Percentiles rank a stretch among this genome's conserved stretches.
Conservation (phyloP, 2,797 vertebrate genomes). For the Nyctibius grandis region DNA sequence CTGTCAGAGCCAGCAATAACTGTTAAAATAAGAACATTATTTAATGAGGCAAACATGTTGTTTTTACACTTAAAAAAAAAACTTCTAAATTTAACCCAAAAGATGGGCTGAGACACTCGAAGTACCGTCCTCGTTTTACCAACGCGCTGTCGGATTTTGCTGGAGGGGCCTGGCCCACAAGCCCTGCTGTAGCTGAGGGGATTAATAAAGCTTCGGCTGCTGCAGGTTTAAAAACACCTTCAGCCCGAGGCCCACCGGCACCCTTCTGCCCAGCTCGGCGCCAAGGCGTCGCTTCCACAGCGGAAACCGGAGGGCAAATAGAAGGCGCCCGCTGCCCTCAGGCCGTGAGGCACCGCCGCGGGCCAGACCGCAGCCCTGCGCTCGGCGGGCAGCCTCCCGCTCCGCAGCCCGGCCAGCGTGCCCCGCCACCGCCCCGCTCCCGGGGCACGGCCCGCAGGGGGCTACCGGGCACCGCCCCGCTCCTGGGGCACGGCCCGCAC, state of each 20-base stretch:
- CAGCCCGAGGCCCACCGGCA: background rate
- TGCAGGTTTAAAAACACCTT: rapidly evolving
- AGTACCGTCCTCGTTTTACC: background rate
- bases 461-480: too few relatives aligned
- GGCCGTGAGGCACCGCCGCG: background rate
- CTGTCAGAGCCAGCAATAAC: background rate
- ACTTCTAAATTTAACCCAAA: background rate
- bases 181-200: rapidly evolving
- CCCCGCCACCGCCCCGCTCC: too few relatives aligned
- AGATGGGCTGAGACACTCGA: rapidly evolving
- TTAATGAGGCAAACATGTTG: rapidly evolving
- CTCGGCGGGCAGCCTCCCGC: too few relatives aligned
- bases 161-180: background rate
- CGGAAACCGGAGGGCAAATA: background rate
- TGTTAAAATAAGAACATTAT: background rate
- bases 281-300: rapidly evolving
- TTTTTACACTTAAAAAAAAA: background rate
- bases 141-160: rapidly evolving
- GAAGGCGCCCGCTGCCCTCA: background rate
- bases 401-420: background rate
- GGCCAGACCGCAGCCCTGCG: too few relatives aligned
- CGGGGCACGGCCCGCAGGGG: too few relatives aligned
- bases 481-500: too few relatives aligned
- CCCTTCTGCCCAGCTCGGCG: background rate
- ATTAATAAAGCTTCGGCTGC: rapidly evolving